Percentiles rank a stretch among this genome's conserved stretches.
phyloP scores from a whole-genome alignment of 1,140 invertebrate species.

The Lycorma delicatula region DNA sequence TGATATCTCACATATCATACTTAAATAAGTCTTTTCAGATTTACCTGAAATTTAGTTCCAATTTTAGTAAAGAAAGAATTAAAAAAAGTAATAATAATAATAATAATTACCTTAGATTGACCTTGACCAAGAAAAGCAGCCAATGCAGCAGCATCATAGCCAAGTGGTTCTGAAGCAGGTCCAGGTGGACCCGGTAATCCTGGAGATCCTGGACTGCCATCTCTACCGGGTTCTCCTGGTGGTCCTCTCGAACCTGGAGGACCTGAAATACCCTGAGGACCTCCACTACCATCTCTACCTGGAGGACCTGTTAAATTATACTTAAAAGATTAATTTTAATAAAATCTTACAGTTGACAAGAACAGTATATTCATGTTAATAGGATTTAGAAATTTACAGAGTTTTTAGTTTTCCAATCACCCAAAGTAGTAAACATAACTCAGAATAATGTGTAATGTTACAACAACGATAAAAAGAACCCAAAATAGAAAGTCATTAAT shows the following conservation, averaged over 20 bases:
- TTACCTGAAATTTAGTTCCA: too few relatives aligned
- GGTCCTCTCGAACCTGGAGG: constrained; percentile 54
- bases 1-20: too few relatives aligned
- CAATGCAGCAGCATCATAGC: constrained; percentile 63
- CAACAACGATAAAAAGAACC: too few relatives aligned
- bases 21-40: too few relatives aligned
- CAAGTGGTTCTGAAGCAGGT: constrained; percentile 51
- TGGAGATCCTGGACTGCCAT: constrained; percentile 57
- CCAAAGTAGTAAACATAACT: not conserved
- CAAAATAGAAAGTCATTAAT: too few relatives aligned
- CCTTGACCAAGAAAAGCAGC: constrained; percentile 58
- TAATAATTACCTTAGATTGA: constrained; percentile 26
- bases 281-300: constrained; percentile 62
- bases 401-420: not conserved
- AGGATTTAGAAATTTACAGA: too few relatives aligned
- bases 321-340: constrained; percentile 21
- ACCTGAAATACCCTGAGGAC: constrained; percentile 60
- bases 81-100: not conserved
- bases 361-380: too few relatives aligned
- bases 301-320: constrained; percentile 42
- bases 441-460: not conserved
- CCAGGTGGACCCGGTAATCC: constrained; percentile 65
- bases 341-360: too few relatives aligned
- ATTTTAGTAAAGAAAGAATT: too few relatives aligned
- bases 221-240: constrained; percentile 54